phyloP scores from a whole-genome alignment of 2,113 vertebrate genomes.

The Eurypyga helias region DNA sequence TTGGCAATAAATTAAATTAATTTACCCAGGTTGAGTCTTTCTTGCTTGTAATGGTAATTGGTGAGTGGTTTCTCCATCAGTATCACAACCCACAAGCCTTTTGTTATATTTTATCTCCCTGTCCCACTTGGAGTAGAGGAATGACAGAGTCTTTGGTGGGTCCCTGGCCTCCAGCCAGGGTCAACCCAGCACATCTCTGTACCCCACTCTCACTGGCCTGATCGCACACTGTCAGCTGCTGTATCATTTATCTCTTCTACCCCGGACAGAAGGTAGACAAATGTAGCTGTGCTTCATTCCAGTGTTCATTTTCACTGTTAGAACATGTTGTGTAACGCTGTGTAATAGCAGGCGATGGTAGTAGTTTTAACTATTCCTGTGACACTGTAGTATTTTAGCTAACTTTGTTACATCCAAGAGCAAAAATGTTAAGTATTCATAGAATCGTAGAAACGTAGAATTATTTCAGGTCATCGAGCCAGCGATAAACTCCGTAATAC shows the following conservation, averaged over 20 bases:
- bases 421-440: not conserved
- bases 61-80: too few relatives aligned
- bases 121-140: too few relatives aligned
- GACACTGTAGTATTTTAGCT: not conserved
- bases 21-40: too few relatives aligned
- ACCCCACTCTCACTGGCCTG: not conserved
- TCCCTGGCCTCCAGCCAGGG: too few relatives aligned
- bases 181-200: not conserved
- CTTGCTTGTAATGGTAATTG: too few relatives aligned
- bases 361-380: not conserved
- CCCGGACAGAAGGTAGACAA: not conserved
- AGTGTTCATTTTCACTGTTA: not conserved
- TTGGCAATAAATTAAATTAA: too few relatives aligned
- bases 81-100: too few relatives aligned
- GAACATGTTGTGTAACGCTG: not conserved
- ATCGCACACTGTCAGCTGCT: not conserved
- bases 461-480: not conserved
- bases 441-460: not conserved
- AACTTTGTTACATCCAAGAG: not conserved
- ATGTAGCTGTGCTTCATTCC: not conserved
- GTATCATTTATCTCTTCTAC: not conserved
- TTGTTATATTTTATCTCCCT: too few relatives aligned
- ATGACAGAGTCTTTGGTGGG: too few relatives aligned
- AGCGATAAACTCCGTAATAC: accelerated
- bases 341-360: not conserved